Evolutionary conservation across 2,797 vertebrate species (phyloP).

Genomic region (Paguma larvata): DNA sequence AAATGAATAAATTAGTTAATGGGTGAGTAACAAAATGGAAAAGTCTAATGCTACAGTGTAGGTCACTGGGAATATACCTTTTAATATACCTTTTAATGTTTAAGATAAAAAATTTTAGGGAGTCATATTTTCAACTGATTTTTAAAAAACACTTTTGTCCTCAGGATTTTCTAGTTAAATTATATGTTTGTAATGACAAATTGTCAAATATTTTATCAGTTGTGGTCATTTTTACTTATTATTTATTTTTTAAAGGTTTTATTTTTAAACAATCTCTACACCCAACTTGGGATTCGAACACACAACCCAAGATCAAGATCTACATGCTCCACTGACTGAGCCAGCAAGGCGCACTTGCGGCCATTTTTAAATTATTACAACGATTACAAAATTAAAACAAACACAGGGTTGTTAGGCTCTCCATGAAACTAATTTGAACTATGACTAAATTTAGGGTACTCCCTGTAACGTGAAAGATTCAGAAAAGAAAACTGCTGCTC

Average conservation of each 20-base stretch:
- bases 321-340: not conserved
- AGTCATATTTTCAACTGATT: not conserved
- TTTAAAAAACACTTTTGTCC: not conserved
- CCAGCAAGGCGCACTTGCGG: not conserved
- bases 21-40: not conserved
- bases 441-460: not conserved
- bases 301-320: not conserved
- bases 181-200: not conserved
- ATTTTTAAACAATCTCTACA: not conserved
- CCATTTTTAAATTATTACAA: not conserved
- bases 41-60: not conserved
- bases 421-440: not conserved
- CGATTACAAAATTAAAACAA: not conserved
- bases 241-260: not conserved
- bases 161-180: constrained; percentile 31
- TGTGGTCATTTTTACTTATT: not conserved
- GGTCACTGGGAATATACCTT: not conserved
- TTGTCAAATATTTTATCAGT: not conserved
- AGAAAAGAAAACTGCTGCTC: not conserved
- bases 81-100: not conserved
- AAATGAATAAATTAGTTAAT: not conserved
- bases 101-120: not conserved
- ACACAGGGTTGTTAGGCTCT: not conserved
- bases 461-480: not conserved
- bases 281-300: not conserved